Evolutionary conservation across 1,140 invertebrate species (phyloP), one percentile per base, ranked within the genome.

Genomic region (Campoletis sonorensis): DNA sequence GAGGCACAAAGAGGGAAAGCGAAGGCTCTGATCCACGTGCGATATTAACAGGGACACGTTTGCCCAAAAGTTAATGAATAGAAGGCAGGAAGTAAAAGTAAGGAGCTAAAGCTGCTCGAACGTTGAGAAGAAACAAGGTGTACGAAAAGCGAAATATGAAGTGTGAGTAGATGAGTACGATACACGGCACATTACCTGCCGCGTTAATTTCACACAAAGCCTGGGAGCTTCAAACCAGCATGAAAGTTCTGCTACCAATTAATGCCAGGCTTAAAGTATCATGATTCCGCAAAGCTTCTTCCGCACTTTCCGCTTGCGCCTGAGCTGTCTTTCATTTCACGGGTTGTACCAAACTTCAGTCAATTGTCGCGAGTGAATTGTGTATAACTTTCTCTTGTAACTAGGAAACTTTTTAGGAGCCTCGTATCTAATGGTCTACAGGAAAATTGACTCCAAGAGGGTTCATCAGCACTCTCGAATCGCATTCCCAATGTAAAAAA

Each of bases 251-350:
- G 54, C 54, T 77, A 77, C 54, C 73, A 77, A 77, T 77, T 77
- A 77, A 77, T 54, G 54, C 73, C 27, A 54, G 54, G 73, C 73
- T 77, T 77, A 61, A 77, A 77, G 73, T 77, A 61, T 64, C 73
- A 64, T 61, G 73, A 77, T 61, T 77, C 73, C 21, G 51, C 30
- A 61, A 77, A 77, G 73, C 54, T 77, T 15, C 67, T 54, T 61
- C 26, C 61, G 54, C 51, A 33, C 54, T 61, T 77, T 45, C 40
- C 27, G 26, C 26, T 2, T 11, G 15, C 26, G 23, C 18, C 67
- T 1, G 15, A n/a, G 30, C 13, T 70, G 27, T 70, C 27, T 70
- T 70, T 33, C 67, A 15, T 33, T 70, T 70, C 30, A 33, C 30
- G 16, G 67, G 67, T 33, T 70, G 30, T 40, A 40, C 18, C 40